Evolutionary conservation across 2,113 vertebrate genomes (phyloP).

Genomic region (Eublepharis macularius): DNA sequence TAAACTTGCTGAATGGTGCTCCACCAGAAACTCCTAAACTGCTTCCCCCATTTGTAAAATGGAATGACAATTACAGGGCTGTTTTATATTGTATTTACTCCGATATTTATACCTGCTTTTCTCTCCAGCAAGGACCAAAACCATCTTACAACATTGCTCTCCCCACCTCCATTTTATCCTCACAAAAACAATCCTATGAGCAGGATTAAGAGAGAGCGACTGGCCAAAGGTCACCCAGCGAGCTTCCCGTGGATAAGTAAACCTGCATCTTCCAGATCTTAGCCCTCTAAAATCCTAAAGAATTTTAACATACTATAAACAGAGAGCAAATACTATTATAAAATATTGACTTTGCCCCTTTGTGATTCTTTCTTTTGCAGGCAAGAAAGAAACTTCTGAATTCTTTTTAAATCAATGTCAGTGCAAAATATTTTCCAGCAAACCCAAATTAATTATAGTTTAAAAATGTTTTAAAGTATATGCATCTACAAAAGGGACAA

Average conservation of each 20-base stretch:
- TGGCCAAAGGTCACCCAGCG: no score
- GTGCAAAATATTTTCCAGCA: conserved; percentile 8
- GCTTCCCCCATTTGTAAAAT: not conserved
- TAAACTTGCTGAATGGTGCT: not conserved
- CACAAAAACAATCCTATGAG: no score
- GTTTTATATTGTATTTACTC: no score
- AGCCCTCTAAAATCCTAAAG: no score
- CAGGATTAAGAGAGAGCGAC: no score
- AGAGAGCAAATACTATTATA: no score
- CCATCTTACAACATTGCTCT: no score
- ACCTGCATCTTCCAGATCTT: no score
- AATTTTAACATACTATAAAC: no score
- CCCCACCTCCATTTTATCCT: no score
- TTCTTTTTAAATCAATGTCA: not conserved
- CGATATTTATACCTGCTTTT: no score
- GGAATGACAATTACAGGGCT: not conserved
- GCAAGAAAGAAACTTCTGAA: not conserved
- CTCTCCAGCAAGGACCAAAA: not conserved
- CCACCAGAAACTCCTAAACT: not conserved
- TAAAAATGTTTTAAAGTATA: conserved; percentile 34
- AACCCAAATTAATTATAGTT: conserved; percentile 33
- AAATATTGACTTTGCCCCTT: not conserved
- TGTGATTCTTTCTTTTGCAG: conserved; percentile 2
- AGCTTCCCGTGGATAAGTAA: no score
- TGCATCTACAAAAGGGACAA: conserved; percentile 22